Evolutionary conservation across 2,888 invertebrate genomes (phyloP), one percentile per base, ranked within the genome.

Genomic region (Scaptomyza caliginosa): DNA sequence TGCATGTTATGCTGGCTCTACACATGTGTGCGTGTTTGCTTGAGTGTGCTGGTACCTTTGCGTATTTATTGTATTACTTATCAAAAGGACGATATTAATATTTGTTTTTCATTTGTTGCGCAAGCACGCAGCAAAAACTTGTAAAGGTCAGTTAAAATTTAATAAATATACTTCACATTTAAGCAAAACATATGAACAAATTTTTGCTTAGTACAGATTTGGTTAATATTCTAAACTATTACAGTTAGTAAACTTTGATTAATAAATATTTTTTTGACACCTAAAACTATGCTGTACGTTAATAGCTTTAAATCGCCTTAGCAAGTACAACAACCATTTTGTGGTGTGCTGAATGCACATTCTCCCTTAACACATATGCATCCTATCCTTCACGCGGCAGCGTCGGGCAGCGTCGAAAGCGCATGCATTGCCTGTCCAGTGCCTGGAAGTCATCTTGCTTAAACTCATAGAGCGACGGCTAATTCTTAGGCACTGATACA

Each of bases 401-500:
- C 4, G 56, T 56, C 0, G 68, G 56, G 11, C 79, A 84, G 4
- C 78, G 85, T 1, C 68, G 58, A 24, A 82, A 81, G 13, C 69
- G 59, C 60, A 62, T 66, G 23, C 73, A 74, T 6, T 34, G 55
- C 4, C 34, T 51, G 2, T 38, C 42, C 13, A 55, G 28, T 4
- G 32, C 32, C 4, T 42, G 30, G 0, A 39, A 17, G 13, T 45
- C 43, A 11, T 43, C 23, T 23, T 59, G 59, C 2, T 98, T 99
- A 91, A 99, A 99, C 92, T 99, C 99, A 51, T 98, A 93, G 11
- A 93, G 91, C 52, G 93, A 92, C 8, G 99, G 99, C 64, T 93
- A 98, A 89, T 93, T 92, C 2, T 97, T 97, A 88, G 95, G 95
- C 2, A 95, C 94, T 10, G 67, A 51, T 1, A 56, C 5, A 3